Percentiles rank a stretch among this genome's conserved stretches.
These are phyloP conservation scores for Unio delphinus DNA, from an alignment of 2,888 invertebrate species.

Conservation along the genomic window DNA sequence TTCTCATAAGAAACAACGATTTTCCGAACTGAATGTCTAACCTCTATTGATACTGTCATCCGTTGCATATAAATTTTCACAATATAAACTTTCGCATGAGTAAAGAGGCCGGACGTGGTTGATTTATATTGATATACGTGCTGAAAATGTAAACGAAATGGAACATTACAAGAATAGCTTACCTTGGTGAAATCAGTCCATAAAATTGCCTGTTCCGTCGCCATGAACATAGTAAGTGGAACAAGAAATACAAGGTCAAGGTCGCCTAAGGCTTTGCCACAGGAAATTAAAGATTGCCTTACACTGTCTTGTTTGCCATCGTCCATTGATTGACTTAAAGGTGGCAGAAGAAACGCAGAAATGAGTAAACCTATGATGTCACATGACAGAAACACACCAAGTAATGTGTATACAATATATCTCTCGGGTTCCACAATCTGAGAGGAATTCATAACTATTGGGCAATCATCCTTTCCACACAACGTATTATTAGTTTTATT, in stretches of 20 bases:
- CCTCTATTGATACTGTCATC: too few species aligned
- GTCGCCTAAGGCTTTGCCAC: constrained; percentile 40
- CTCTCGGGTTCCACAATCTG: constrained; percentile 43
- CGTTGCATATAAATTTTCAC: too few species aligned
- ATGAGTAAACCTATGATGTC: constrained; percentile 54
- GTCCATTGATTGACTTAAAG: constrained; percentile 30
- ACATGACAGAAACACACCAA: constrained; percentile 55
- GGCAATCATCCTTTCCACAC: constrained; percentile 56
- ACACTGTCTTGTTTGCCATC: constrained; percentile 25
- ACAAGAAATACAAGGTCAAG: constrained; percentile 55
- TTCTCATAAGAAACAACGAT: too few species aligned
- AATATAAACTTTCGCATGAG: too few species aligned
- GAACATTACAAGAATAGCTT: constrained; percentile 4
- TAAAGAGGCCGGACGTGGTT: too few species aligned
- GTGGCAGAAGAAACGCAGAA: constrained; percentile 45
- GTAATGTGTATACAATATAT: constrained; percentile 51
- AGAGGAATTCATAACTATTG: constrained; percentile 24
- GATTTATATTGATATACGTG: too few species aligned
- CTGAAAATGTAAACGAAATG: too few species aligned
- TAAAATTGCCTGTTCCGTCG: constrained; percentile 63
- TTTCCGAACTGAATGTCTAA: too few species aligned
- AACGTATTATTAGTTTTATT: constrained; percentile 17
- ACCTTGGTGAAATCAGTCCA: constrained; percentile 67
- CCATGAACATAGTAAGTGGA: constrained; percentile 62
- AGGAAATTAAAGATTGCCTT: constrained; percentile 35